Base-by-base conservation (phyloP, 2,888 invertebrate species). In the Listrodromus nycthemerus region DNA sequence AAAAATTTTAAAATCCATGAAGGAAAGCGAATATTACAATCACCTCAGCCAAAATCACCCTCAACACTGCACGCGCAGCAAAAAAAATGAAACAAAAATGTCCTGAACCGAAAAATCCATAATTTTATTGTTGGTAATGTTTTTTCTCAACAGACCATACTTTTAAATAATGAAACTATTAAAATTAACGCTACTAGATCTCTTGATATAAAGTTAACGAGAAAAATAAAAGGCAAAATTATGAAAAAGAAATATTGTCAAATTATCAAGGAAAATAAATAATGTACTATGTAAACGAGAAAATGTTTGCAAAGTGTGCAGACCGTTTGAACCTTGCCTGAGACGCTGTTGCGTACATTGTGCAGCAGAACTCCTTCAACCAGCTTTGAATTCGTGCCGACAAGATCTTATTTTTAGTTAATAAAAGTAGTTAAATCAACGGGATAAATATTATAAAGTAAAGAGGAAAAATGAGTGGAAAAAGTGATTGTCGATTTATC, bases 301-400 rank as follows among this genome's bases (percentile, higher is more conserved):
- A 30, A 30, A 30, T 30, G 30, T 30, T 30, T 30, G 30, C 30
- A 30, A 30, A 30, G 30, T 30, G 3, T 30, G 2, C 30, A 30
- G 3, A 30, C 30, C 30, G 4, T 30, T 30, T 30, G 30, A 30
- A 30, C 30, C 3, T 30, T 6, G 30, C 30, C 30, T 30, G 30
- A 4, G 6, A 5, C 19, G 7, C 19, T n/a, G 24, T 13, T 63
- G 52, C 65, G 27, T 45, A 55, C 30, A 66, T 50, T 6, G 50
- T 19, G 50, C 19, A 19, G 19, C 55, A 16, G 45, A 55, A 55
- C 37, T 55, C 8, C 24, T 16, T 24, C 24, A 3, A 55, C 8
- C 10, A 55, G 55, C 24, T 10, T 24, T 8, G 58, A 61, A 16
- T 61, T 83, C 50, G 37, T 67, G 52, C 45, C 30, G 30, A 30